These are phyloP conservation scores for Mesodorylaimus sp. DNA, from an alignment of 2,888 invertebrate species.

Conservation along the genomic window DNA sequence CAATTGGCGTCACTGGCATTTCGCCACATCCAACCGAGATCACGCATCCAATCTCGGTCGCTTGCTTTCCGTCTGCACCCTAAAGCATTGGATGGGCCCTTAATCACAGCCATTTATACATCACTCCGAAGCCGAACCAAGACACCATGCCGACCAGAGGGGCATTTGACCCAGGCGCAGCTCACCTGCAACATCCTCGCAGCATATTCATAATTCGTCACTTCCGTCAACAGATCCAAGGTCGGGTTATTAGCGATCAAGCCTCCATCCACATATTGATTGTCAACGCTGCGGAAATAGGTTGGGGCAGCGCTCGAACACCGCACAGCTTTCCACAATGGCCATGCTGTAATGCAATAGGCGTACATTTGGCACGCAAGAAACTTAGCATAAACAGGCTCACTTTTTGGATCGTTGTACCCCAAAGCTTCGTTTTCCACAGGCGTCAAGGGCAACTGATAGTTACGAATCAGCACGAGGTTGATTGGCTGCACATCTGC, in stretches of 20 bases:
- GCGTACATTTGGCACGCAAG: background rate
- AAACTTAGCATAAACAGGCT: background rate
- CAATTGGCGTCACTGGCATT: constrained; percentile 34
- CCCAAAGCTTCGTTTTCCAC: too few species aligned
- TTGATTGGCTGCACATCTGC: constrained; percentile 83
- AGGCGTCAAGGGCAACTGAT: constrained; percentile 44
- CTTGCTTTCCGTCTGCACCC: constrained; percentile 36
- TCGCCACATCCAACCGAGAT: constrained; percentile 55
- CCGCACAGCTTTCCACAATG: constrained; percentile 79
- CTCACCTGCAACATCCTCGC: too few species aligned
- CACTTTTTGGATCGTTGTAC: too few species aligned
- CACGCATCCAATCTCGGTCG: constrained; percentile 48
- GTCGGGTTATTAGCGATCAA: constrained; percentile 93
- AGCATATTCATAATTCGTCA: constrained; percentile 29
- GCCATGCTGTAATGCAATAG: constrained; percentile 34
- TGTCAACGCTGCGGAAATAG: constrained; percentile 48
- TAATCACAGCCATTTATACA: too few species aligned
- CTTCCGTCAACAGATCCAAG: constrained; percentile 75
- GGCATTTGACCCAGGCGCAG: too few species aligned
- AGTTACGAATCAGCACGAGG: constrained; percentile 79
- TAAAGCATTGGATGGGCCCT: too few species aligned
- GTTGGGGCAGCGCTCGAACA: constrained; percentile 94
- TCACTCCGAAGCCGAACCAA: too few species aligned
- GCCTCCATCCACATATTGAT: constrained; percentile 59
- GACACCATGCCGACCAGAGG: too few species aligned